Percentiles rank a stretch among this genome's conserved stretches.
phyloP scores from a whole-genome alignment of 2,113 vertebrate species.

The Calyptomena viridis region DNA sequence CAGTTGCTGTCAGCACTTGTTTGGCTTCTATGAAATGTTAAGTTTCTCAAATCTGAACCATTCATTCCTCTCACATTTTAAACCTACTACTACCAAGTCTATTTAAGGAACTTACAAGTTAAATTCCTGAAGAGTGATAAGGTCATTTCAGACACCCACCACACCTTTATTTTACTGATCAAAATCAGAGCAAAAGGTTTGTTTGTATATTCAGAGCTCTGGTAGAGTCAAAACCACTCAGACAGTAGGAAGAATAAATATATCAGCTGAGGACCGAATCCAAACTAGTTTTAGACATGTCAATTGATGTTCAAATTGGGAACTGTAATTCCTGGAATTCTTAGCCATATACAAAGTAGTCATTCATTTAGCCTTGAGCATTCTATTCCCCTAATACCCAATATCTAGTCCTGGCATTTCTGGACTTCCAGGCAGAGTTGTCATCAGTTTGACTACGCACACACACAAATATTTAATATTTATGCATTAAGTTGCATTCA shows the following conservation, averaged over 20 bases:
- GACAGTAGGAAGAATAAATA: background rate
- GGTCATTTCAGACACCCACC: background rate
- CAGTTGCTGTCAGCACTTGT: background rate
- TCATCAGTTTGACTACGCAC: background rate
- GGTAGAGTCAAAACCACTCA: background rate
- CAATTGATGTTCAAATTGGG: background rate
- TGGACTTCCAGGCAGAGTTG: background rate
- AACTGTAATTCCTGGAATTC: background rate
- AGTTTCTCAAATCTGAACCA: background rate
- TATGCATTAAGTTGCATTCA: background rate
- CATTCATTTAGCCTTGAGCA: background rate
- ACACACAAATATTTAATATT: background rate
- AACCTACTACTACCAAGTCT: background rate
- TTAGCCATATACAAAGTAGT: background rate
- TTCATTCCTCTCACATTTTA: background rate
- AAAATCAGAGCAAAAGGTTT: background rate
- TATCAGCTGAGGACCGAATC: background rate
- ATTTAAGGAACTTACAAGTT: background rate
- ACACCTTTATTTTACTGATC: background rate
- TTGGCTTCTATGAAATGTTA: background rate
- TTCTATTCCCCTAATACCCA: background rate
- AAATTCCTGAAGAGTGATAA: background rate
- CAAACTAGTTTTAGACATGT: background rate
- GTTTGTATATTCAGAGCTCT: background rate
- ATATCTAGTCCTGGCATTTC: background rate